Evolutionary conservation across 1,140 invertebrate genomes (phyloP).

Genomic region (Lethocerus indicus): DNA sequence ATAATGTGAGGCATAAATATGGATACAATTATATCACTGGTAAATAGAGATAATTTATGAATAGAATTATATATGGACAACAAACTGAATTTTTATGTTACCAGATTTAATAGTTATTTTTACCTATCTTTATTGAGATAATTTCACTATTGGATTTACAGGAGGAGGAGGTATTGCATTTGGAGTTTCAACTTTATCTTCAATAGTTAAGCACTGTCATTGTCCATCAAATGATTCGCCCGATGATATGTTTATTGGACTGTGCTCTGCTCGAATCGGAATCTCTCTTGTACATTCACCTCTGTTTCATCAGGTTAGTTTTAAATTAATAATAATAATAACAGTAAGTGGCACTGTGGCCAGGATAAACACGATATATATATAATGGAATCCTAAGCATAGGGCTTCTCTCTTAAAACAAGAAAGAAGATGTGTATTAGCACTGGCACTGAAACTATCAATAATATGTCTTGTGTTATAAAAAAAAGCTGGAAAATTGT

Average conservation of each 20-base stretch:
- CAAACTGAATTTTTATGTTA: not conserved
- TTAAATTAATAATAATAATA: not conserved
- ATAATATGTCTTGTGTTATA: not conserved
- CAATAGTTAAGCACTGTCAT: slow-evolving; percentile 34
- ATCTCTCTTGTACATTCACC: slow-evolving; percentile 50
- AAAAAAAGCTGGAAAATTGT: not conserved
- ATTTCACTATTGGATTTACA: not conserved
- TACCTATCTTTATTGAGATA: not conserved
- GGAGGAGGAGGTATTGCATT: slow-evolving; percentile 64
- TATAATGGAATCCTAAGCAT: too few relatives aligned
- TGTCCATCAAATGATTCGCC: slow-evolving; percentile 50
- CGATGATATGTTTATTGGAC: slow-evolving; percentile 77
- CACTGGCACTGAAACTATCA: too few relatives aligned
- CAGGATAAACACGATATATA: too few relatives aligned
- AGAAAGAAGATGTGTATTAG: too few relatives aligned
- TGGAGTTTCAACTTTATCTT: slow-evolving; percentile 37
- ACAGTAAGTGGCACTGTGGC: not conserved
- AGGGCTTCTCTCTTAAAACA: too few relatives aligned
- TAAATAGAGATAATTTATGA: not conserved
- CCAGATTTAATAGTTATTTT: not conserved
- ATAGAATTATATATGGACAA: not conserved
- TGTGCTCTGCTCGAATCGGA: slow-evolving; percentile 42
- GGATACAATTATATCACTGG: slow-evolving; percentile 73
- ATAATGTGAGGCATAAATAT: slow-evolving; percentile 30
- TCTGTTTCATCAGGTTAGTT: slow-evolving; percentile 62